These are phyloP conservation scores for Phyllotis vaccarum DNA, from an alignment of 2,797 vertebrate genomes.

Conservation along the genomic window DNA sequence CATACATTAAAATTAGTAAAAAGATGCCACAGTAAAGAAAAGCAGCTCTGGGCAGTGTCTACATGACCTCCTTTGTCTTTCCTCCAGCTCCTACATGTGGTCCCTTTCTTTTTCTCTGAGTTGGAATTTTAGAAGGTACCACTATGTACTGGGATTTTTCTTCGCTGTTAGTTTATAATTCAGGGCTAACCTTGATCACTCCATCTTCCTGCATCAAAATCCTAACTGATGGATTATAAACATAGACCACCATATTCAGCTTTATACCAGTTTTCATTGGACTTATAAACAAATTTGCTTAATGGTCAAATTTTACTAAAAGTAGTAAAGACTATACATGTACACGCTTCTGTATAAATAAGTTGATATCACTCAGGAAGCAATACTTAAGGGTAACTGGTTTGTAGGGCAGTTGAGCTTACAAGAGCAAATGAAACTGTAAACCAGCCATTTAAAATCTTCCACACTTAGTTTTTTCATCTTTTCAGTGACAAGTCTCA, in stretches of 20 bases:
- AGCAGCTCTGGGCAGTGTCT: background rate
- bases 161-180: background rate
- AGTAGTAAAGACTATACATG: conserved; percentile 55
- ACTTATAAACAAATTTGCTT: conserved; percentile 42
- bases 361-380: background rate
- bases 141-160: background rate
- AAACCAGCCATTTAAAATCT: conserved; percentile 67
- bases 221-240: background rate
- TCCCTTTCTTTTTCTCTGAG: background rate
- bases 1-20: background rate
- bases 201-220: background rate
- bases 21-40: background rate
- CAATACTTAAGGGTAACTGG: conserved; percentile 57
- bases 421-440: conserved; percentile 41
- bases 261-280: conserved; percentile 52
- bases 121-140: conserved; percentile 32
- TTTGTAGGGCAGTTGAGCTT: conserved; percentile 22
- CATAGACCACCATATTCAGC: background rate
- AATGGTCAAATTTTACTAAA: conserved; percentile 54
- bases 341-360: conserved; percentile 48
- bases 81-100: background rate
- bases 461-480: conserved; percentile 48
- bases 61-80: background rate
- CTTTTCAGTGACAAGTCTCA: conserved; percentile 60
- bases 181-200: background rate